Percentiles rank a stretch among this genome's conserved stretches.
These are phyloP conservation scores for Vireo altiloquus DNA, from an alignment of 2,113 vertebrate species.

Conservation along the genomic window DNA sequence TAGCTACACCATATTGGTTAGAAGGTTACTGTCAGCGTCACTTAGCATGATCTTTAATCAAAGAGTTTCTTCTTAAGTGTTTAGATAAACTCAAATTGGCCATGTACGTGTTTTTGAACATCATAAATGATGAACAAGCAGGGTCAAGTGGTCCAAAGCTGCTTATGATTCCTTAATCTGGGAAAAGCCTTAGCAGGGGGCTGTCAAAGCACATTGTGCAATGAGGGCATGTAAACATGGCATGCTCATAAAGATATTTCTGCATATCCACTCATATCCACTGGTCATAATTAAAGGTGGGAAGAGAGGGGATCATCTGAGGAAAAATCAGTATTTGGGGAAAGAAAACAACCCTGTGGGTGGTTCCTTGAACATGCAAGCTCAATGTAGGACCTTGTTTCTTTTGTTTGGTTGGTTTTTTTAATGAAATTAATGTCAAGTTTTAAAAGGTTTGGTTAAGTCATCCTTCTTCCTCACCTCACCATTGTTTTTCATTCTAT, in stretches of 20 bases:
- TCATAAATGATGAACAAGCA: background rate
- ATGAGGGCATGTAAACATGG: background rate
- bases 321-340: background rate
- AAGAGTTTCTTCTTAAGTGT: background rate
- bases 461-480: background rate
- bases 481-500: background rate
- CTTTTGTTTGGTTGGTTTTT: background rate
- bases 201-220: background rate
- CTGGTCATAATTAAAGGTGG: background rate
- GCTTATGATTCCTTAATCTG: slow-evolving; percentile 7
- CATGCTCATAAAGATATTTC: background rate
- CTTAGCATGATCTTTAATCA: background rate
- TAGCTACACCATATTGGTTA: background rate
- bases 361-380: background rate
- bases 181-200: background rate
- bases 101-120: background rate
- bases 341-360: background rate
- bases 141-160: background rate
- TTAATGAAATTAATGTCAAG: background rate
- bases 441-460: background rate
- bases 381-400: background rate
- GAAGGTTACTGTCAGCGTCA: background rate
- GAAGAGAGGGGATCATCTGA: background rate
- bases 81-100: slow-evolving; percentile 36
- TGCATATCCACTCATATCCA: background rate